Base-by-base conservation (phyloP, 2,888 invertebrate species). In the Parnassius apollo region DNA sequence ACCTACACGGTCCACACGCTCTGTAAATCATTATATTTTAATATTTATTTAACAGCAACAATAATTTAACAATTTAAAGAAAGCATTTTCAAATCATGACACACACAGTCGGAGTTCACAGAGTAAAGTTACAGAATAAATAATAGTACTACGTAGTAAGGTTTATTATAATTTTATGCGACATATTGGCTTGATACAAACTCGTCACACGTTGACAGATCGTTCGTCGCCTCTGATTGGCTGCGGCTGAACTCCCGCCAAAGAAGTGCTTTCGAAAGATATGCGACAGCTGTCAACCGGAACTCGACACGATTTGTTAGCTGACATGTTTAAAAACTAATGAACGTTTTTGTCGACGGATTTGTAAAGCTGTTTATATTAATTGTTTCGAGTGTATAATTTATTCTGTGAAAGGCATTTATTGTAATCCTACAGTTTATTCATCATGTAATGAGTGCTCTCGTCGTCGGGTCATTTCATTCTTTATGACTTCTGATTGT, bases 201-300 rank as follows among this genome's bases (percentile, higher is more conserved):
- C 13, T 8, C 63, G 52, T 59, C 63, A 59, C 65, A 50, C 72
- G 80, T 64, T 79, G 82, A 82, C 83, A 81, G 76, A 77, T 83
- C 85, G 71, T 71, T 88, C 88, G 75, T 73, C 90, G 82, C 84
- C 77, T 72, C 77, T 88, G 85, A 89, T 89, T 89, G 88, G 88
- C 75, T 73, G 77, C 71, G 70, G 73, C 65, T 57, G 66, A 66
- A 71, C 68, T 80, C 78, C 81, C 83, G 84, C 81, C 83, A 82
- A 82, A 83, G 50, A 80, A 72, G 67, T 69, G 75, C 74, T 72
- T 74, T 77, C 68, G 76, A 76, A 73, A 74, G 78, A 80, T 76
- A 77, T 77, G 74, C 81, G 89, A 88, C 86, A 88, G 79, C 85
- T 82, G 86, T 86, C 86, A 85, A 79, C 76, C 84, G 78, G 74